Evolutionary conservation across 2,797 vertebrate species (phyloP), one percentile per base, ranked within the genome.

Genomic region (Holocentrus rufus): DNA sequence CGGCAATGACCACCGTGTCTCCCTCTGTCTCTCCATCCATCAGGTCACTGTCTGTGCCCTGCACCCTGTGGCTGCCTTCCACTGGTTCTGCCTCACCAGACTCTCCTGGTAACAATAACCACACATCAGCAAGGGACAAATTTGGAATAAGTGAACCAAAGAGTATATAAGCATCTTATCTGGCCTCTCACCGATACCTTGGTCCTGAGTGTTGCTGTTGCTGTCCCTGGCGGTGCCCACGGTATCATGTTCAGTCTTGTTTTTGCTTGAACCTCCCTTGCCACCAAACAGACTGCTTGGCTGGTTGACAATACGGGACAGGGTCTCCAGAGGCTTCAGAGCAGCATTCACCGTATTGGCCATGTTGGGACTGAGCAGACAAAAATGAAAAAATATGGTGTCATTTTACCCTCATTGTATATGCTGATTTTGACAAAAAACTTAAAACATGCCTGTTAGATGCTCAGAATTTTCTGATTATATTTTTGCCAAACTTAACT

Each of bases 301-400:
- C 83, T 98, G 97, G 90, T 98, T 98, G 56, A 98, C 97, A 65
- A 98, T 98, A 39, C 97, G 95, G 0, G 97, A 98, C 49, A 98
- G 91, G 0, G 97, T 98, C 93, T 98, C 97, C 85, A 98, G 87
- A 25, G 97, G 97, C 87, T 98, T 98, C 67, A 98, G 90, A 10
- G 97, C 97, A 79, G 97, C 97, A 79, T 98, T 98, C 82, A 98
- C 97, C 0, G 96, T 98, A 90, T 98, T 98, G 34, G 97, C 97
- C 97, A 98, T 98, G 91, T 97, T 98, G 76, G 97, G 97, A 92
- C 97, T 98, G 81, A 76, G 75, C 34, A 73, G 7, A 3, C 36
- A 57, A 14, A 17, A 42, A 17, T 36, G 3, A 3, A 56, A 62
- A 1, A 77, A 52, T 11, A 13, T 31, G 0, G 5, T 31, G 5